Conservation (phyloP, 1,140 invertebrate genomes). For the Hyles vespertilio region DNA sequence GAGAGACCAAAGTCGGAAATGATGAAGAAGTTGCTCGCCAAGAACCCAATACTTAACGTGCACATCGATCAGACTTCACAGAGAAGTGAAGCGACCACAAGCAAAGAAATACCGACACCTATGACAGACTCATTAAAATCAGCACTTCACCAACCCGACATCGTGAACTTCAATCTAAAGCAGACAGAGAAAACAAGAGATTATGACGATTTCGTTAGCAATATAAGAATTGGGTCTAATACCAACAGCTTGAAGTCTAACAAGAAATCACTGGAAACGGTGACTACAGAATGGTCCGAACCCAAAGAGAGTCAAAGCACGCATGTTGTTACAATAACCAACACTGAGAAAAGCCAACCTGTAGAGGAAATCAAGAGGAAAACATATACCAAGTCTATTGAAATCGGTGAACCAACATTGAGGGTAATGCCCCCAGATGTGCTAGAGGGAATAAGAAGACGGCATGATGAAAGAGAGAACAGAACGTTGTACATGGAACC, state of each 20-base stretch:
- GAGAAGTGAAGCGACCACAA: slow-evolving; percentile 50
- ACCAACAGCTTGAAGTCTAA: slow-evolving; percentile 62
- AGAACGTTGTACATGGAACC: slow-evolving; percentile 67
- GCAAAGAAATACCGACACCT: slow-evolving; percentile 39
- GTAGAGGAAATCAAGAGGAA: slow-evolving; percentile 38
- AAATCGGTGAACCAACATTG: slow-evolving; percentile 62
- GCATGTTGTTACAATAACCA: slow-evolving; percentile 70
- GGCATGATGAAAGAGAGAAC: slow-evolving; percentile 49
- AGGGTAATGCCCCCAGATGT: slow-evolving; percentile 63
- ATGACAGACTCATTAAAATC: slow-evolving; percentile 68
- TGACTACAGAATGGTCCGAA: slow-evolving; percentile 46
- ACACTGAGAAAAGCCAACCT: slow-evolving; percentile 43
- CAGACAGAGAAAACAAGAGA: slow-evolving; percentile 46
- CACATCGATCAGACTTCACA: slow-evolving; percentile 57
- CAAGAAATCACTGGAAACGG: slow-evolving; percentile 45
- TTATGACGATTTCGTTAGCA: slow-evolving; percentile 70
- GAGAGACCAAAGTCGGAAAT: slow-evolving; percentile 76
- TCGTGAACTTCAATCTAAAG: slow-evolving; percentile 70
- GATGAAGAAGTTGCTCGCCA: slow-evolving; percentile 74
- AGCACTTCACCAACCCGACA: slow-evolving; percentile 71
- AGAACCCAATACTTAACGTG: slow-evolving; percentile 72
- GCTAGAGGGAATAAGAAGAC: slow-evolving; percentile 59
- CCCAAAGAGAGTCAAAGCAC: slow-evolving; percentile 41
- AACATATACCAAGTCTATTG: slow-evolving; percentile 70
- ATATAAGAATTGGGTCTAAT: slow-evolving; percentile 67